Conservation (phyloP, 2,888 invertebrate species). For the Cordylochernes scorpioides region DNA sequence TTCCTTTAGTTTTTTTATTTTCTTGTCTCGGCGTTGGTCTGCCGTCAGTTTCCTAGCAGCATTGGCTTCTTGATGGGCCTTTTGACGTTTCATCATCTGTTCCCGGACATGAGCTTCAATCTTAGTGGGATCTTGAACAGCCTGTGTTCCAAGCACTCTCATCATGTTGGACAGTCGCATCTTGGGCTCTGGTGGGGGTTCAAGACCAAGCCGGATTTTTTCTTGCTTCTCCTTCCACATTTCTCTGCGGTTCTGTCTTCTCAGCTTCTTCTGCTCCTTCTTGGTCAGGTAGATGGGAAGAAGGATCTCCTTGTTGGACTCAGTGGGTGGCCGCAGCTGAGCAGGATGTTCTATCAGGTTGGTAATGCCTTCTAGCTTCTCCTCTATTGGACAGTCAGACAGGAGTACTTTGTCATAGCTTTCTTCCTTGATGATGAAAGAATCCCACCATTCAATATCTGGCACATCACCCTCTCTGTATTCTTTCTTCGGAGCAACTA, state of each 20-base stretch:
- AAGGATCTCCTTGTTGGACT: too few species aligned
- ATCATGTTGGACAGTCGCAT: constrained; percentile 79
- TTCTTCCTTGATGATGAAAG: constrained; percentile 47
- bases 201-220: constrained; percentile 76
- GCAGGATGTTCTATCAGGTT: constrained; percentile 92
- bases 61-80: constrained; percentile 79
- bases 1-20: constrained; percentile 55
- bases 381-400: too few species aligned
- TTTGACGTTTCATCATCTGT: constrained; percentile 88
- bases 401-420: constrained; percentile 24
- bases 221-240: constrained; percentile 96
- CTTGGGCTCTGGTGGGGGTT: constrained; percentile 88
- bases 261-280: constrained; percentile 78
- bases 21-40: constrained; percentile 80
- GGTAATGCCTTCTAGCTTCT: constrained; percentile 39
- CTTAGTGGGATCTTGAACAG: constrained; percentile 94
- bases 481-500: constrained; percentile 53
- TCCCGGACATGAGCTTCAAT: constrained; percentile 91
- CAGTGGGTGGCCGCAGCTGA: constrained; percentile 77
- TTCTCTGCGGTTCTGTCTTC: constrained; percentile 78
- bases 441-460: constrained; percentile 93
- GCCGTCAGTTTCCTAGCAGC: constrained; percentile 70
- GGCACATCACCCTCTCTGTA: constrained; percentile 44
- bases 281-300: constrained; percentile 86
- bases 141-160: constrained; percentile 88